Conservation (phyloP, 1,140 invertebrate species). For the Nomia melanderi region DNA sequence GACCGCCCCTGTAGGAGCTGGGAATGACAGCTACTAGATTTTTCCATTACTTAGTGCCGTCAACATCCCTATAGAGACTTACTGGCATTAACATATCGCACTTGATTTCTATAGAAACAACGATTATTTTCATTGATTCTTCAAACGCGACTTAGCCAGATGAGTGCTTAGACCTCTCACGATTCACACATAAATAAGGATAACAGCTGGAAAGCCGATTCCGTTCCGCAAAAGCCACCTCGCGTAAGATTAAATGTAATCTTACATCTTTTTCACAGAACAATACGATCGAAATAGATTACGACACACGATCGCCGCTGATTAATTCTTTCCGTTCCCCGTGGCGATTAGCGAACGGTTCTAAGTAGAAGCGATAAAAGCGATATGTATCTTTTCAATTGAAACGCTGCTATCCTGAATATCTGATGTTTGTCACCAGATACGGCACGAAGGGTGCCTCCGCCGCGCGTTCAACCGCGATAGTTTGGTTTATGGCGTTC, state of each 20-base stretch:
- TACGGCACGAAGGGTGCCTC: conserved; percentile 45
- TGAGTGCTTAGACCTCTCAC: not conserved
- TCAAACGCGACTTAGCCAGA: no score
- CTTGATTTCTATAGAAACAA: not conserved
- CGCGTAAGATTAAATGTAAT: not conserved
- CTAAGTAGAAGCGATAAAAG: conserved; percentile 2
- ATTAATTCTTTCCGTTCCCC: no score
- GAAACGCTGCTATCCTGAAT: conserved; percentile 42
- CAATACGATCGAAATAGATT: not conserved
- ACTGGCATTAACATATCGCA: conserved; percentile 47
- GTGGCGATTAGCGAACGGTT: no score
- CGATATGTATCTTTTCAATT: conserved; percentile 34
- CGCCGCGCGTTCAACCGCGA: conserved; percentile 15
- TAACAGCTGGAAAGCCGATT: not conserved
- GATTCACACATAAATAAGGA: not conserved
- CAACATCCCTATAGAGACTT: conserved; percentile 24
- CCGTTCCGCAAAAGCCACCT: not conserved
- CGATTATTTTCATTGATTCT: conserved; percentile 21
- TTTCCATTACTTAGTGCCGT: conserved; percentile 57
- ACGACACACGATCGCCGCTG: no score
- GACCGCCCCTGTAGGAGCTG: conserved; percentile 44
- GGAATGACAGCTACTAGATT: conserved; percentile 62
- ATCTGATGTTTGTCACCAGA: conserved; percentile 43
- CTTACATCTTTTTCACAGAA: not conserved
- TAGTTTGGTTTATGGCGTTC: conserved; percentile 60